Conservation (phyloP, 92 coral and sea anemone species). For the Chrysogorgia sp. region DNA sequence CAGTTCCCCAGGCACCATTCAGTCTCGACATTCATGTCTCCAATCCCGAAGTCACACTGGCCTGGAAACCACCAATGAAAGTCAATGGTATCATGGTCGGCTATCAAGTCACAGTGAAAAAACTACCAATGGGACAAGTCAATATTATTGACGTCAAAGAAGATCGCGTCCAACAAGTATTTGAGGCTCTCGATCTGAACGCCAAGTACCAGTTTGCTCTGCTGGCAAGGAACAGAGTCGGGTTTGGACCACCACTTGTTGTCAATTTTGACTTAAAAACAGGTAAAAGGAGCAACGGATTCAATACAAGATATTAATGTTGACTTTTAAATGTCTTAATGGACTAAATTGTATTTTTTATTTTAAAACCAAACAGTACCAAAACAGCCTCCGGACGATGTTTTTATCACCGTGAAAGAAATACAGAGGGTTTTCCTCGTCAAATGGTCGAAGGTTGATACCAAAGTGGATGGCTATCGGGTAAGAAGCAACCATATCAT, state of each 20-base stretch:
- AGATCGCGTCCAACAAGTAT: constrained; percentile 34
- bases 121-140: constrained; percentile 33
- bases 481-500: constrained; percentile 42
- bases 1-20: constrained; percentile 87
- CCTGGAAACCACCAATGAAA: constrained; percentile 76
- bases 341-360: background rate
- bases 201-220: constrained; percentile 80
- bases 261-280: constrained; percentile 76
- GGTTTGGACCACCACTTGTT: constrained; percentile 84
- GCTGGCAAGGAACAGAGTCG: constrained; percentile 80
- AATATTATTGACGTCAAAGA: constrained; percentile 25
- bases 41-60: constrained; percentile 66
- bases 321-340: background rate
- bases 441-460: constrained; percentile 67
- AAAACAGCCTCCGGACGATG: constrained; percentile 60
- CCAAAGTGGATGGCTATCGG: constrained; percentile 82
- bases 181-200: constrained; percentile 62
- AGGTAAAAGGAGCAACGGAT: constrained; percentile 55
- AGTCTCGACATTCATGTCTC: constrained; percentile 64
- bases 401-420: constrained; percentile 63
- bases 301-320: background rate
- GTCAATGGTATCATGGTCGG: constrained; percentile 70
- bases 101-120: constrained; percentile 65
- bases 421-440: constrained; percentile 59
- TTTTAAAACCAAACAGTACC: constrained; percentile 68